Conservation (phyloP, 2,113 vertebrate genomes). For the Scartelaos histophorus region DNA sequence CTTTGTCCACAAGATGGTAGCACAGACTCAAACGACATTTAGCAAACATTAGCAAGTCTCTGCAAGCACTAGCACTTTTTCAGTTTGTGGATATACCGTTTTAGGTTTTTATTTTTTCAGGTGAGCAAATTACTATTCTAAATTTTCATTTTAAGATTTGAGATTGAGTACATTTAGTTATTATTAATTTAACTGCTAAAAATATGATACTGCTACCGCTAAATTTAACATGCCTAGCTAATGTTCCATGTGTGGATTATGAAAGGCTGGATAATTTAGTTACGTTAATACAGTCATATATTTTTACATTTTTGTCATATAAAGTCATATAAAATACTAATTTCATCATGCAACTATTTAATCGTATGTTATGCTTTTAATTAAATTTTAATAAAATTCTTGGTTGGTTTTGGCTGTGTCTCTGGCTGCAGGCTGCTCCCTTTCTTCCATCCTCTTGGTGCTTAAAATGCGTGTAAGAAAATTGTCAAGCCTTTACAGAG, state of each 20-base stretch:
- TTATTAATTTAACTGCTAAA: not conserved
- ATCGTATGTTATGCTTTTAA: no score
- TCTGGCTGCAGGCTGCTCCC: not conserved
- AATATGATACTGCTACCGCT: not conserved
- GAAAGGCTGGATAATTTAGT: not conserved
- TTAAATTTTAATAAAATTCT: no score
- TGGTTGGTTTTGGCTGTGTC: not conserved
- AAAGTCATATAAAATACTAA: no score
- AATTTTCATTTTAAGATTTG: not conserved
- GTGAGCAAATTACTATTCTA: not conserved
- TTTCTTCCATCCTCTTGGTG: constrained; percentile 44
- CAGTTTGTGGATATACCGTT: not conserved
- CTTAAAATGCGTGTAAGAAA: constrained; percentile 60
- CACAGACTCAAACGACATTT: not conserved
- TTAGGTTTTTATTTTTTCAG: not conserved
- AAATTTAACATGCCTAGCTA: not conserved
- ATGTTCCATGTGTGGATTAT: not conserved
- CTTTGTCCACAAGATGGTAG: not conserved
- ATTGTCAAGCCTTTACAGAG: constrained; percentile 50
- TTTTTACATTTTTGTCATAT: no score
- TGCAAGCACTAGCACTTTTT: not conserved
- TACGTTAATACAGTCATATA: no score
- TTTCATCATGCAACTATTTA: no score
- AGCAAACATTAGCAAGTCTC: not conserved
- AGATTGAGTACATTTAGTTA: not conserved